Conservation (phyloP, 1,140 invertebrate genomes). For the Drosophila athabasca region DNA sequence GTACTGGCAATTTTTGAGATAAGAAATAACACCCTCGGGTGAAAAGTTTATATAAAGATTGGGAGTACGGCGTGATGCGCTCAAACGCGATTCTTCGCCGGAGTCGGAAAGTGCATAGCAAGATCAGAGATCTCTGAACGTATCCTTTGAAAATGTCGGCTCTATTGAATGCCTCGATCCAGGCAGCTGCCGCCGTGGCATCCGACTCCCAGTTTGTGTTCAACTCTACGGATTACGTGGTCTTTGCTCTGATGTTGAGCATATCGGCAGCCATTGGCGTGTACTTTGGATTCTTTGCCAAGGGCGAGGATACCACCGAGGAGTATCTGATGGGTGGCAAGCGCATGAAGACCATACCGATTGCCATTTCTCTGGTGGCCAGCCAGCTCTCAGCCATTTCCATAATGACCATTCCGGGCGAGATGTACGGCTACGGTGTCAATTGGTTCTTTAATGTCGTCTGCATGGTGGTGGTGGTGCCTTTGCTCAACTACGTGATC, state of each 20-base stretch:
- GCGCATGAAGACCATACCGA: slow-evolving; percentile 87
- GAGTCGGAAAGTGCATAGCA: slow-evolving; percentile 7
- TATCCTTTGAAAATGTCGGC: slow-evolving; percentile 44
- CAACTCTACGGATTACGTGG: slow-evolving; percentile 85
- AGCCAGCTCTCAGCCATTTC: slow-evolving; percentile 93
- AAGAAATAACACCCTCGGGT: not conserved
- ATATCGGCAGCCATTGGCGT: slow-evolving; percentile 87
- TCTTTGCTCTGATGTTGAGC: slow-evolving; percentile 86
- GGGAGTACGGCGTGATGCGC: not conserved
- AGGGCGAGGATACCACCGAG: slow-evolving; percentile 84
- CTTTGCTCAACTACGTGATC: slow-evolving; percentile 88
- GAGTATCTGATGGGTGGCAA: slow-evolving; percentile 87
- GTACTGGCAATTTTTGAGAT: not conserved
- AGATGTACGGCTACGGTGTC: slow-evolving; percentile 91
- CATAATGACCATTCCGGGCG: slow-evolving; percentile 90
- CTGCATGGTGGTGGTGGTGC: slow-evolving; percentile 87
- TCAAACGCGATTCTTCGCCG: slow-evolving; percentile 29
- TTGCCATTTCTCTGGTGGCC: slow-evolving; percentile 87
- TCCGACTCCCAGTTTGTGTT: slow-evolving; percentile 76
- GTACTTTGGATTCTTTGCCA: slow-evolving; percentile 85
- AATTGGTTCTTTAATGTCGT: slow-evolving; percentile 87
- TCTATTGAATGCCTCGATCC: slow-evolving; percentile 38
- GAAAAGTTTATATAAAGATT: slow-evolving; percentile 37
- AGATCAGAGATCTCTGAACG: not conserved
- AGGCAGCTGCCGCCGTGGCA: slow-evolving; percentile 9